Conservation (phyloP, 2,113 vertebrate species). For the human region DNA sequence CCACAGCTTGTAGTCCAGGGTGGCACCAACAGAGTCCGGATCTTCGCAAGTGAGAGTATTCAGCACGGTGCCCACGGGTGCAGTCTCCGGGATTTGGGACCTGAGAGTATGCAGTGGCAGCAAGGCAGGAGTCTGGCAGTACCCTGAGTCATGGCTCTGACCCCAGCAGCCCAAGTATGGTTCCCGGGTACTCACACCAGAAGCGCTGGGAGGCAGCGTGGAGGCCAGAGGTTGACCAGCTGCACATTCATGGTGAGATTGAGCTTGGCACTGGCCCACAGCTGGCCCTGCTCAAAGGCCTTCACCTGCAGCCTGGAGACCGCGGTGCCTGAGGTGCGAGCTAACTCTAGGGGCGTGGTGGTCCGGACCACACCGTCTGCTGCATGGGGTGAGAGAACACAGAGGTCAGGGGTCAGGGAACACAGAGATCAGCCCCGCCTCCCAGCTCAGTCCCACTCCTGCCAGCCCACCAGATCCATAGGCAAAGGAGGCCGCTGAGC, state of each 20-base stretch:
- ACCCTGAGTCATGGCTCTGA: neutral
- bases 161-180: neutral
- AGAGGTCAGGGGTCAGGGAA: neutral
- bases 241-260: slow-evolving; percentile 73
- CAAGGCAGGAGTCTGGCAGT: neutral
- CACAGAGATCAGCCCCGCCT: neutral
- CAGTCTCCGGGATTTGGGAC: slow-evolving; percentile 76
- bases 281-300: slow-evolving; percentile 76
- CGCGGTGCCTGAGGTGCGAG: neutral
- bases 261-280: rapidly evolving
- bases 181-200: slow-evolving; percentile 64
- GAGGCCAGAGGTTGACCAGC: slow-evolving; percentile 57
- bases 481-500: rapidly evolving
- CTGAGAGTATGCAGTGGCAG: slow-evolving; percentile 50
- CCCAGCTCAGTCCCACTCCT: neutral
- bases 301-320: slow-evolving; percentile 56
- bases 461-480: neutral
- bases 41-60: slow-evolving; percentile 70
- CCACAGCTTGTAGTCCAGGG: slow-evolving; percentile 74
- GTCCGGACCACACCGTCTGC: slow-evolving; percentile 79
- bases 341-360: slow-evolving; percentile 68
- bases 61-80: slow-evolving; percentile 61
- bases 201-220: slow-evolving; percentile 79
- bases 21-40: neutral
- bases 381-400: neutral